A percentile compares a stretch with the other conserved stretches of the same genome.
Conservation (phyloP, 1,140 invertebrate species). For the Pseudomyrmex gracilis region DNA sequence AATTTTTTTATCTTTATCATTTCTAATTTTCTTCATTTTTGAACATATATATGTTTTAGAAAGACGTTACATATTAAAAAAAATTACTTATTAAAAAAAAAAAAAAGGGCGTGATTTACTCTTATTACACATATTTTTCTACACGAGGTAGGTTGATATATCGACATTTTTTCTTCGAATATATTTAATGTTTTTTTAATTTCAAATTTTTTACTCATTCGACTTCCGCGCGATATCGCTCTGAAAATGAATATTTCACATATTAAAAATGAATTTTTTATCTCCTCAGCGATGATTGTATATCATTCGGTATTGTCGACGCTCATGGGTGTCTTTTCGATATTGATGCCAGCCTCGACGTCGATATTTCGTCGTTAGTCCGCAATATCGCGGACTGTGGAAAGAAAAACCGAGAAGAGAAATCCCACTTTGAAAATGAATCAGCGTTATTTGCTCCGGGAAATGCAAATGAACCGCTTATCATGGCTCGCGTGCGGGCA, state of each 20-base stretch:
- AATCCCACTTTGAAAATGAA: slow-evolving; percentile 41
- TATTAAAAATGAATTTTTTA: not conserved
- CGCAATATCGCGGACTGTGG: not conserved
- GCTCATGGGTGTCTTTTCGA: not conserved
- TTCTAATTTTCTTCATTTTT: too few relatives aligned
- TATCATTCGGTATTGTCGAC: not conserved
- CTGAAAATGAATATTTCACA: slow-evolving; percentile 17
- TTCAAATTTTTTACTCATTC: too few relatives aligned
- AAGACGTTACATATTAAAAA: too few relatives aligned
- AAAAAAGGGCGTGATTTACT: too few relatives aligned
- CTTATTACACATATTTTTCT: too few relatives aligned
- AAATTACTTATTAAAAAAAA: too few relatives aligned
- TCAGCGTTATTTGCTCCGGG: slow-evolving; percentile 46
- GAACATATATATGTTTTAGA: too few relatives aligned
- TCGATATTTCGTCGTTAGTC: not conserved
- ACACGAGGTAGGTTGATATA: too few relatives aligned
- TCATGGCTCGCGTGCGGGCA: slow-evolving; percentile 43
- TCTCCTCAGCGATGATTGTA: not conserved
- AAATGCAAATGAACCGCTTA: slow-evolving; percentile 53
- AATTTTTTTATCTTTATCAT: not conserved
- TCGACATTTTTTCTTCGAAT: too few relatives aligned
- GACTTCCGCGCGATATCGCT: not conserved
- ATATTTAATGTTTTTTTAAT: too few relatives aligned
- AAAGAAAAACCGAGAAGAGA: not conserved
- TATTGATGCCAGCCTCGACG: not conserved